Conservation (phyloP, 1,140 invertebrate genomes). For the Megathymus violae region DNA sequence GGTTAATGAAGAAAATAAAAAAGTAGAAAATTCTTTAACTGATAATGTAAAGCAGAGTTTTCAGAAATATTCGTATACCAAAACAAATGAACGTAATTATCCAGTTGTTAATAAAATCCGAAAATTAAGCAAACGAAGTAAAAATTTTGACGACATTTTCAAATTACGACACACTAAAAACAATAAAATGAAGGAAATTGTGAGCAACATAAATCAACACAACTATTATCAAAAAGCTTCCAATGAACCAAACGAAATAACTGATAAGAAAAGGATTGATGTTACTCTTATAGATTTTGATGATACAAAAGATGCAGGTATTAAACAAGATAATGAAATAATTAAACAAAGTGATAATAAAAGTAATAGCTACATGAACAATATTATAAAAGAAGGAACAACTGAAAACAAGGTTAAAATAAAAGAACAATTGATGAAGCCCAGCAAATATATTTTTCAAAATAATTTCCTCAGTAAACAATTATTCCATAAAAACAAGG, state of each 20-base stretch:
- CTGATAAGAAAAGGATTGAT: background rate
- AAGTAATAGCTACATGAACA: background rate
- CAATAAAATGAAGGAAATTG: background rate
- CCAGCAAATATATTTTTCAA: constrained; percentile 1
- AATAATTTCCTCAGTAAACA: constrained; percentile 22
- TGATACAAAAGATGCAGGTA: background rate
- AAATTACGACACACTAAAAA: background rate
- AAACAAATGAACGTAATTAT: constrained; percentile 9
- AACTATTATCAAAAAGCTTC: background rate
- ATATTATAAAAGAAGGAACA: background rate
- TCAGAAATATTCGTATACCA: background rate
- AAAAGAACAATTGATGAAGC: background rate
- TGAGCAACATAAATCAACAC: background rate
- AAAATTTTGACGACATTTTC: background rate
- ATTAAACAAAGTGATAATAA: background rate
- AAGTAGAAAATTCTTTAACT: background rate
- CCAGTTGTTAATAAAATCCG: constrained; percentile 1
- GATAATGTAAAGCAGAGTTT: background rate
- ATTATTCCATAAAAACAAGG: constrained; percentile 1
- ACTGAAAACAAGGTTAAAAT: background rate
- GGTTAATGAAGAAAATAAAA: background rate
- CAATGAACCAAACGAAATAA: background rate
- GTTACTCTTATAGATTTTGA: constrained; percentile 13
- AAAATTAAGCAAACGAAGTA: constrained; percentile 1
- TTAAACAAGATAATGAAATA: background rate